Evolutionary conservation across 2,888 invertebrate species (phyloP), one percentile per base, ranked within the genome.

Genomic region (Brachylomia viminalis): DNA sequence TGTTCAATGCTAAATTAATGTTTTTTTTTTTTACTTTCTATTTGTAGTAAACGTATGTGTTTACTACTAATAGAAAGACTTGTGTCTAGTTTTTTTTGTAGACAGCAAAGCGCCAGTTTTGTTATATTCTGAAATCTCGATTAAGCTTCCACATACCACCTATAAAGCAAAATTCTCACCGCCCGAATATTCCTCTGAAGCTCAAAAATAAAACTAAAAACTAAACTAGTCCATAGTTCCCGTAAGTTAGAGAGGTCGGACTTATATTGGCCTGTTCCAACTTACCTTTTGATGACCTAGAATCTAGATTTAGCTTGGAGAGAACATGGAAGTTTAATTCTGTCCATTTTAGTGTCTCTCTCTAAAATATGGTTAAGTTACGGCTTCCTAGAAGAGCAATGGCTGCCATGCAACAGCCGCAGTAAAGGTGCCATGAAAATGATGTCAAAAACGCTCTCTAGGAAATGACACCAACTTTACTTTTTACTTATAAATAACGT

Each of bases 241-340:
- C 15, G 62, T 64, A 72, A 64, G 27, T 65, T 65, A 54, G 47
- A 72, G n/a, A 23, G 23, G 15, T 47, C 4, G 15, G 23, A 71
- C n/a, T 71, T 68, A 66, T 64, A 77, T 81, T 56, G 33, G 69
- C 62, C 69, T 33, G 59, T 64, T 7, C 45, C n/a, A 52, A 72
- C 59, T 69, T 72, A 11, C 7, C 1, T 17, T 1, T 8, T 56
- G 65, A 59, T 70, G 72, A 54, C 23, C 74, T 73, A 72, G 75
- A 76, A 78, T 78, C 74, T 71, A 78, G 70, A 78, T 84, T 87
- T 86, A 75, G 73, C 59, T 47, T 2, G 13, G 6, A 59, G 42
- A 33, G 62, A 71, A 72, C 38, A 65, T 13, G 15, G 45, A 86
- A 78, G 42, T 76, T 84, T 74, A 72, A 72, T 75, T 80, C 66